Conservation (phyloP, 2,113 vertebrate species). For the Epinephelus fuscoguttatus region DNA sequence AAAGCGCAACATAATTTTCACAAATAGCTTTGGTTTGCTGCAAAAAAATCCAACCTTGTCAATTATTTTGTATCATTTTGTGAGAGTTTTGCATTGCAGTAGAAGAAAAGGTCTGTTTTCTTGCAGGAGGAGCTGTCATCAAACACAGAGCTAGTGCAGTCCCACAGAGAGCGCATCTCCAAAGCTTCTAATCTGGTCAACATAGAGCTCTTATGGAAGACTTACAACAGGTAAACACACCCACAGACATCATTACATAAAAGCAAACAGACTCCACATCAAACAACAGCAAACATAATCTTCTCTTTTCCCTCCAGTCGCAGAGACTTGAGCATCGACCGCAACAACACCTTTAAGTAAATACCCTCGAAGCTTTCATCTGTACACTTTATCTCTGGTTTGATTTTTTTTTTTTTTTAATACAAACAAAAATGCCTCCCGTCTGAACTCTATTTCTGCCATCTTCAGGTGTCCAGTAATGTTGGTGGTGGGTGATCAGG, state of each 20-base stretch:
- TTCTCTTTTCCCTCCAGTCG: constrained; percentile 81
- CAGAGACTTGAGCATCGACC: constrained; percentile 89
- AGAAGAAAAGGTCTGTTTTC: not conserved
- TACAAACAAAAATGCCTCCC: not conserved
- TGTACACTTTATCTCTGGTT: not conserved
- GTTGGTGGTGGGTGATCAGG: constrained; percentile 95
- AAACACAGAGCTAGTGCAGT: constrained; percentile 88
- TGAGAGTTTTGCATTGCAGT: not conserved
- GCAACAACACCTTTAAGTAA: constrained; percentile 86
- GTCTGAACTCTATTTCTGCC: not conserved
- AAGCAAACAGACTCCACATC: not conserved
- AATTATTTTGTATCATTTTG: not conserved
- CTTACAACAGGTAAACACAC: constrained; percentile 86
- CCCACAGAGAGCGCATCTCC: constrained; percentile 86
- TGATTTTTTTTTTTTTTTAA: too few relatives aligned
- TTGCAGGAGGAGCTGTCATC: constrained; percentile 87
- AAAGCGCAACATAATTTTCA: not conserved
- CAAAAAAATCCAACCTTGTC: not conserved
- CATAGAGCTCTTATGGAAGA: constrained; percentile 92
- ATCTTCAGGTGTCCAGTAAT: constrained; percentile 90
- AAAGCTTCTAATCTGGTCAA: constrained; percentile 87
- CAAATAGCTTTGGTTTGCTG: not conserved
- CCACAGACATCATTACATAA: not conserved
- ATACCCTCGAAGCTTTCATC: not conserved
- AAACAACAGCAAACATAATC: not conserved